Base-by-base conservation (phyloP, 1,140 invertebrate species). In the Drosophila persimilis region DNA sequence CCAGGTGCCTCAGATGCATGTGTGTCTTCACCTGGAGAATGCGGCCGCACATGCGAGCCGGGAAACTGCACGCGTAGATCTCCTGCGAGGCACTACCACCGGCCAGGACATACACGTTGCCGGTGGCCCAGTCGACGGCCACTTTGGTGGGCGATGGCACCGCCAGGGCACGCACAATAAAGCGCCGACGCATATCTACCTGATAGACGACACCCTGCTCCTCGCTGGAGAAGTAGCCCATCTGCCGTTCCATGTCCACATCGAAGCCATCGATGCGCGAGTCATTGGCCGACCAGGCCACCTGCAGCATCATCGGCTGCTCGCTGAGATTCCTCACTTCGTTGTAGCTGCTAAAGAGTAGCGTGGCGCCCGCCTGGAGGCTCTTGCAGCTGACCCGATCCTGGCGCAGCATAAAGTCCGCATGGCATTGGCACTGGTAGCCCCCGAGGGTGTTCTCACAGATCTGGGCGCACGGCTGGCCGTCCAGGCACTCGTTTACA, bases 31-130 rank as follows among this genome's bases (percentile, higher is more conserved):
- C 92, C 92, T 92, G 45, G 0, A 97, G 93, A 0, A 95, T 63
- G n/a, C 91, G 92, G 2, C 94, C 93, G 61, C 94, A 95, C 45
- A 92, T 92, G 74, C 92, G 91, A 44, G 91, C 90, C 0, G 88
- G 75, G 41, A 95, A 92, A 61, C 93, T 92, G 66, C 95, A 95
- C 0, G 94, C 93, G 52, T 92, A 84, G 3, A 94, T 92, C 31
- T 90, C 92, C 2, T 77, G 81, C 0, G 53, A 39, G 2, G 80
- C 75, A 4, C 92, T 92, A 43, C 93, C 94, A 0, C 93, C 94
- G 80, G 96, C 94, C 56, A 94, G 94, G 85, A 95, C 96, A 80
- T 97, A 97, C 1, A 97, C 92, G 75, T 97, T 97, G 13, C 94
- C 85, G 2, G 83, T 71, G 11, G 95, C 92, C 96, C 96, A 97